Percentiles rank a stretch among this genome's conserved stretches.
Evolutionary conservation across 2,888 invertebrate species (phyloP).

Genomic region (Volucella zonaria): DNA sequence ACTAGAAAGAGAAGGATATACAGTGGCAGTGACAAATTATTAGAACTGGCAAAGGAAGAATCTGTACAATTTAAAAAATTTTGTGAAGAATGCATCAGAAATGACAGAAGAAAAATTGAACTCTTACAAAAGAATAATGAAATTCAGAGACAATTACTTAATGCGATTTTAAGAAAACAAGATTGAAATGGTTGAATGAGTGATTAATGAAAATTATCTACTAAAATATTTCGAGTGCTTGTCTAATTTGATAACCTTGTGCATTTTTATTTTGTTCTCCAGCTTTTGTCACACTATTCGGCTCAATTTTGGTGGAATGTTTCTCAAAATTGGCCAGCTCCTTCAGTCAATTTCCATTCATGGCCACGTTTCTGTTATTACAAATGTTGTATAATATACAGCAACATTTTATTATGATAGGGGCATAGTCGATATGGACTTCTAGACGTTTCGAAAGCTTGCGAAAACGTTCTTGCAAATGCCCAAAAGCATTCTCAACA

Average conservation of each 20-base stretch:
- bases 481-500: not conserved
- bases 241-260: too few species aligned
- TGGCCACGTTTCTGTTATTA: slow-evolving; percentile 8
- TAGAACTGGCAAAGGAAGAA: slow-evolving; percentile 13
- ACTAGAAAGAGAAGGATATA: not conserved
- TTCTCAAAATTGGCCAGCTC: too few species aligned
- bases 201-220: too few species aligned
- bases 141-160: not conserved
- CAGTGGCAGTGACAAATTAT: not conserved
- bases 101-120: slow-evolving; percentile 1
- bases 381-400: slow-evolving; percentile 8
- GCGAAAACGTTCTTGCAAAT: not conserved
- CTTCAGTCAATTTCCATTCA: not conserved
- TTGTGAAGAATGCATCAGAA: not conserved
- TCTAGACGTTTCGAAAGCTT: slow-evolving; percentile 5
- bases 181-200: not conserved
- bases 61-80: slow-evolving; percentile 6
- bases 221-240: too few species aligned
- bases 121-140: not conserved
- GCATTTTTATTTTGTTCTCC: too few species aligned
- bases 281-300: too few species aligned
- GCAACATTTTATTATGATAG: not conserved
- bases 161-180: slow-evolving; percentile 3
- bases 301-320: too few species aligned
- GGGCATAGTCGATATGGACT: slow-evolving; percentile 4